Base-by-base conservation (phyloP, 2,797 vertebrate species). In the Myioborus melanocephalus region DNA sequence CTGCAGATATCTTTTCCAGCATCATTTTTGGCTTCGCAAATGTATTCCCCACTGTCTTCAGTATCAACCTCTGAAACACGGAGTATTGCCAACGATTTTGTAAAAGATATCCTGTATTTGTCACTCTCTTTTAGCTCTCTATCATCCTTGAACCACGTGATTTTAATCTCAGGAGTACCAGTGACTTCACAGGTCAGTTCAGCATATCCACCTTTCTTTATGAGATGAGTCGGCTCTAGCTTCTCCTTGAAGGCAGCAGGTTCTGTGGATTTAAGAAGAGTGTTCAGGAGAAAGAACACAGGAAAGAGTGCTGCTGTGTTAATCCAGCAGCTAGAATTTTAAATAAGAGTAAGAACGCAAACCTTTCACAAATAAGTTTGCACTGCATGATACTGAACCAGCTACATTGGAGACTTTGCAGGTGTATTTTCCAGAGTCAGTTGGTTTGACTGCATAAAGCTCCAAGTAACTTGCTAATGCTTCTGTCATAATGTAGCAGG, bases 311-410 rank as follows among this genome's bases (percentile, higher is more conserved):
- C 72, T 26, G 50, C 89, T 82, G 83, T 55, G 23, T 85, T 70
- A 73, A 66, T 28, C 79, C 89, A 96, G 96, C 83, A 93, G 87
- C 78, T 64, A n/a, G 39, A 89, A 90, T 78, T 96, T 73, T 71
- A 71, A 66, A 87, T 89, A 92, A 96, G 80, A 97, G 96, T 95
- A 84, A 93, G 70, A 82, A 93, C 0, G 98, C 99, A 98, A 97
- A 98, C 99, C 99, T 99, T 99, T 99, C 9, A 99, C 99, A 98
- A 99, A 99, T 78, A 99, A 98, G 85, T 98, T 98, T 88, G 98
- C 96, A 47, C 98, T 98, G 97, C 99, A 98, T 66, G 98, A 98
- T 97, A 98, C 98, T 75, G 98, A 98, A 78, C 99, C 99, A 14
- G 99, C 99, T 41, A 99, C 97, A 3, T 99, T 99, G 97, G 98